Base-by-base conservation (phyloP, 1,140 invertebrate species). In the Diuraphis noxia region DNA sequence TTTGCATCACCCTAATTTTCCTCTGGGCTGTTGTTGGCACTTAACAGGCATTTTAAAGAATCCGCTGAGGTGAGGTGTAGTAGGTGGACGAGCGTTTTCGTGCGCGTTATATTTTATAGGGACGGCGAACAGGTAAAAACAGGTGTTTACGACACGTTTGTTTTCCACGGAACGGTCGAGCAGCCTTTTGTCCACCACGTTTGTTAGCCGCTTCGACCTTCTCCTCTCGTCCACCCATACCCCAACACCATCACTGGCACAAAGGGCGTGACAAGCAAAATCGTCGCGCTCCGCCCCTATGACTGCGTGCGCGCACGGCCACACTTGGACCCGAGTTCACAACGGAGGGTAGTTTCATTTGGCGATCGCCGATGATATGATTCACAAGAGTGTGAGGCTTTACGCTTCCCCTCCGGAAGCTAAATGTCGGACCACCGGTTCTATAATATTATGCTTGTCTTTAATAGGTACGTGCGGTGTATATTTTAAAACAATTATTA, bases 71-170 rank as follows among this genome's bases (percentile, higher is more conserved):
- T 4, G 21, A 25, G 43, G 49, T 49, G 13, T 9, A 25, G 82
- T 34, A 9, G 46, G n/a, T 72, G 49, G 85, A 38, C 21, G 46
- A 52, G 85, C 41, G 84, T 72, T n/a, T 72, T 36, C 41, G 85
- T 52, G 46, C 34, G 8, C n/a, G 46, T n/a, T 46, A n/a, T 87
- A 56, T 88, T 56, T 56, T 56, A 52, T 56, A 52, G 49, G 86
- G 86, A 88, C 34, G 21, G 56, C 9, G 72, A 90, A 90, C 63
- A 90, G 63, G 72, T 90, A 81, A 79, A 81, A 90, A 79, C 88
- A 90, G 72, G 88, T 90, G 88, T 90, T 81, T 81, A 90, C 72
- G 88, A 90, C 88, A 90, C 88, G 88, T 89, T 89, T 90, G 72
- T 90, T 90, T 90, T 90, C 63, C 88, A 90, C 88, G 41, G 43